phyloP scores from a whole-genome alignment of 2,113 vertebrate species.

The Xiphophorus maculatus region DNA sequence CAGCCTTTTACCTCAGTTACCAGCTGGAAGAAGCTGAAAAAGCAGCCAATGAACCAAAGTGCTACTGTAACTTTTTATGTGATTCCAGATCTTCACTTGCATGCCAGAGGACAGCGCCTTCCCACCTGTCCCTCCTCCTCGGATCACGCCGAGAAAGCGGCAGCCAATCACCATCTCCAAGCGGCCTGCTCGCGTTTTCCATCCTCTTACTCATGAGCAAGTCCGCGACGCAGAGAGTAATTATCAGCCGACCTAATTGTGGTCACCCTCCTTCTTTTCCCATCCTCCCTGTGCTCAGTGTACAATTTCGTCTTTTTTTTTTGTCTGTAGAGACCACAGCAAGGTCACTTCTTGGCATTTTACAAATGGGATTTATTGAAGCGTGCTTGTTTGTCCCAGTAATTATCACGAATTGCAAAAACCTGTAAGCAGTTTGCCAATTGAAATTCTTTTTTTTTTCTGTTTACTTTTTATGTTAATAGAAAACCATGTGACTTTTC shows the following conservation, averaged over 20 bases:
- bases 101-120: constrained; percentile 86
- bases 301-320: not conserved
- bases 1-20: not conserved
- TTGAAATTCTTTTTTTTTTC: constrained; percentile 12
- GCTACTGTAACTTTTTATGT: constrained; percentile 8
- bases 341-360: constrained; percentile 29
- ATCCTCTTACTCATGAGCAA: constrained; percentile 77
- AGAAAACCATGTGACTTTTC: constrained; percentile 10
- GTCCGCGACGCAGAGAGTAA: constrained; percentile 83
- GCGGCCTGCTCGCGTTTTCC: constrained; percentile 85
- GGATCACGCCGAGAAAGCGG: constrained; percentile 87
- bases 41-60: constrained; percentile 6
- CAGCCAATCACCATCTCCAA: constrained; percentile 99
- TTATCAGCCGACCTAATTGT: constrained; percentile 65
- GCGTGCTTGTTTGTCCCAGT: constrained; percentile 14
- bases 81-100: constrained; percentile 87
- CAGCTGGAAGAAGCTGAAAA: not conserved
- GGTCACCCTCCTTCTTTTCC: constrained; percentile 51
- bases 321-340: constrained; percentile 6
- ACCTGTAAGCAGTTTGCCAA: constrained; percentile 21
- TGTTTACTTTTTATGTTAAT: constrained; percentile 3
- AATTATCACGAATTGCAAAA: constrained; percentile 15
- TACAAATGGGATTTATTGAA: constrained; percentile 23
- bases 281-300: constrained; percentile 19
- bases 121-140: constrained; percentile 90